phyloP scores from a whole-genome alignment of 1,140 invertebrate genomes.

The Oryctes rhinoceros region DNA sequence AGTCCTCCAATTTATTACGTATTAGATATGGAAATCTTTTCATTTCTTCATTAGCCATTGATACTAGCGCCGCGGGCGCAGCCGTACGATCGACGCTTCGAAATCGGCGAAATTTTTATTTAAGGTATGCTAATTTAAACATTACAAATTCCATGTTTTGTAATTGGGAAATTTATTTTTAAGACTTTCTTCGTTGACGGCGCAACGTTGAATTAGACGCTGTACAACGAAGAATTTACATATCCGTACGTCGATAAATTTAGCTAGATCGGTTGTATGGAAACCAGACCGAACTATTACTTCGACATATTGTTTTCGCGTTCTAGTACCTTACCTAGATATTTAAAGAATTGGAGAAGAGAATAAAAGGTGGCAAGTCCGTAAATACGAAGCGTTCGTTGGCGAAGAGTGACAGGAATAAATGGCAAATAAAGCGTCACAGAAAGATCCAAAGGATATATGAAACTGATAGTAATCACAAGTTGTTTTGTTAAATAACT shows the following conservation, averaged over 20 bases:
- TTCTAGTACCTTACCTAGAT: no score
- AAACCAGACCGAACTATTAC: no score
- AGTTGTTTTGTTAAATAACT: no score
- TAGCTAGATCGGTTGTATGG: neutral
- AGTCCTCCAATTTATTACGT: neutral
- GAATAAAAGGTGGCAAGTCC: no score
- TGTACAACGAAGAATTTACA: neutral
- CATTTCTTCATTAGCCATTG: constrained; percentile 14
- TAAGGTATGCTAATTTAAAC: constrained; percentile 15
- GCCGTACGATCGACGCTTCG: neutral
- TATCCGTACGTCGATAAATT: neutral
- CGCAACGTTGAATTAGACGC: neutral
- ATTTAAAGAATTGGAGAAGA: no score
- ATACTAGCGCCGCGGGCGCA: neutral
- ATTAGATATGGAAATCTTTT: constrained; percentile 11
- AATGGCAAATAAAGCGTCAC: no score
- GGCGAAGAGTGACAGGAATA: no score
- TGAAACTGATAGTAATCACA: no score
- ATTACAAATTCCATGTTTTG: constrained; percentile 18
- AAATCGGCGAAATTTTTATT: neutral
- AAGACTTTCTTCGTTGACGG: neutral
- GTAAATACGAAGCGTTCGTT: no score
- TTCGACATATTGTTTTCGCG: no score
- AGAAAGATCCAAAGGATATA: no score
- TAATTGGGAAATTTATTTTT: constrained; percentile 15